Evolutionary conservation across 1,140 invertebrate genomes (phyloP), one percentile per base, ranked within the genome.

Genomic region (Ctenoplectra terminalis): DNA sequence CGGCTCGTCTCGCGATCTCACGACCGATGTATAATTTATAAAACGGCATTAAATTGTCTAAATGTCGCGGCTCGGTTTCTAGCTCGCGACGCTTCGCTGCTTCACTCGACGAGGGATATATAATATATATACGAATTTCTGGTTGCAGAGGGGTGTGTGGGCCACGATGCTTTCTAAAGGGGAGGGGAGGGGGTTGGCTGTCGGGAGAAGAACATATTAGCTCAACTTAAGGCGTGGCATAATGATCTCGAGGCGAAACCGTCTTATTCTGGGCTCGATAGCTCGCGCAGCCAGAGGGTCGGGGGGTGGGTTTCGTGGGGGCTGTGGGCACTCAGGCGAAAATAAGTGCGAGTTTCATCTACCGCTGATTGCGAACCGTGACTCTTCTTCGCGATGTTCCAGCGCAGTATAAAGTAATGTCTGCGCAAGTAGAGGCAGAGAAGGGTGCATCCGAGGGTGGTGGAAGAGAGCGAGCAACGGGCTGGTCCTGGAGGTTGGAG

Each of bases 181-280:
- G 9, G 20, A 7, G 37, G 61, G 63, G 63, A 8, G 40, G 26
- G 26, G 34, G 50, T 72, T 34, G 71, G 29, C 70, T 73, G 71
- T 48, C 71, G 43, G 63, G 69, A 46, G 67, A 78, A 86, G 90
- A 88, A 92, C 92, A 93, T 93, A 93, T 94, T 94, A 94, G 92
- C 91, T 93, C 92, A 92, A 93, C 93, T 93, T 93, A 93, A 93
- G 92, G 90, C 92, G 91, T 89, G 87, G 90, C 90, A 90, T 93
- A 93, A 93, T 92, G 92, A 93, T 93, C 91, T 87, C 82, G 83
- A 73, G 85, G 88, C 90, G 83, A 92, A 90, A 91, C 87, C 89
- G 87, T 92, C 90, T 91, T 88, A 89, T 88, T 90, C 85, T 73
- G n/a, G 40, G 69, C 50, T 85, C 50, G 31, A 26, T 72, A 48